phyloP scores from a whole-genome alignment of 1,140 invertebrate species.

The Cydia splendana region DNA sequence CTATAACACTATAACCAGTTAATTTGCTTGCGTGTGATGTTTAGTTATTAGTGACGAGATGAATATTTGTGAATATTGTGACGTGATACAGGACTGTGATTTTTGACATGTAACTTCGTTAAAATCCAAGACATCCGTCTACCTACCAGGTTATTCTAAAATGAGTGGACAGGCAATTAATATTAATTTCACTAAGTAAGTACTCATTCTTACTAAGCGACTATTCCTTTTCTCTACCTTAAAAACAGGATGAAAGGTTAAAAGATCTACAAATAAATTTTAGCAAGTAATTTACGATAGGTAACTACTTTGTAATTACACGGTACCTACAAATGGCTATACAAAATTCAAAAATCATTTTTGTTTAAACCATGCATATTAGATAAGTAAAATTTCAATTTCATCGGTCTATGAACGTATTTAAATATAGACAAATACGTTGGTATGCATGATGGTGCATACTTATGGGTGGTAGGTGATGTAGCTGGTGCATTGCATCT shows the following conservation, averaged over 20 bases:
- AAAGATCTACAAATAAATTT: not conserved
- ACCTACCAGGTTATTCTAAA: too few relatives aligned
- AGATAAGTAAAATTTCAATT: not conserved
- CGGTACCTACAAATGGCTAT: not conserved
- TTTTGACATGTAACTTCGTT: not conserved
- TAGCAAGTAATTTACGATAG: not conserved
- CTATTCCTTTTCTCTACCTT: too few relatives aligned
- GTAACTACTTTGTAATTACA: too few relatives aligned
- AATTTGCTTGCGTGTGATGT: not conserved
- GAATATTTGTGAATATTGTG: not conserved
- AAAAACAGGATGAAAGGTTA: not conserved
- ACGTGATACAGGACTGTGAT: not conserved
- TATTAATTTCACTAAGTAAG: too few relatives aligned
- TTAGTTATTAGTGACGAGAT: not conserved
- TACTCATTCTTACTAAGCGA: too few relatives aligned
- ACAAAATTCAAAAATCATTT: not conserved
- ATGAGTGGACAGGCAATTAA: too few relatives aligned
- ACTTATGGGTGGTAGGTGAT: not conserved
- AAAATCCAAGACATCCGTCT: not conserved
- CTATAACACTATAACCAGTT: not conserved
- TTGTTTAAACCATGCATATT: not conserved
- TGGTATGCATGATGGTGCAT: constrained; percentile 4
- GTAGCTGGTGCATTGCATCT: not conserved
- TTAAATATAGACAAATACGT: not conserved
- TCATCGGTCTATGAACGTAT: not conserved